Evolutionary conservation across 2,113 vertebrate species (phyloP).

Genomic region (Xenopus borealis): DNA sequence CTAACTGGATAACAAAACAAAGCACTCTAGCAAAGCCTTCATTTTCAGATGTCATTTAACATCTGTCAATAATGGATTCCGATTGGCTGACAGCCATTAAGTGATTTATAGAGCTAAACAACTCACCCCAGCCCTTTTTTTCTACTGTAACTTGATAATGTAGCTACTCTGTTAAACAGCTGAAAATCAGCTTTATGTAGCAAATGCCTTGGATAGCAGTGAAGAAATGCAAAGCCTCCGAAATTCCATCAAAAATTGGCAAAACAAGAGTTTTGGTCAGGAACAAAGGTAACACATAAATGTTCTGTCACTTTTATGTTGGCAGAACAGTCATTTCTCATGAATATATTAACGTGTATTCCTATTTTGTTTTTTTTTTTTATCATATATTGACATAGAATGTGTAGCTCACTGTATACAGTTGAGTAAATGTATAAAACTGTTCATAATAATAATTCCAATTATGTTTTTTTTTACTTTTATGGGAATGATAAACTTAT

Average conservation of each 20-base stretch:
- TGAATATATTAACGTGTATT: no score
- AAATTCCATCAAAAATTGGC: neutral
- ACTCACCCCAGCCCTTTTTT: slow-evolving; percentile 11
- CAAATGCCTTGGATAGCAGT: slow-evolving; percentile 8
- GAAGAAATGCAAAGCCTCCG: neutral
- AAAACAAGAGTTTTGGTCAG: neutral
- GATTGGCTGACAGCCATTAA: slow-evolving; percentile 24
- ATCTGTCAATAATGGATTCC: slow-evolving; percentile 34
- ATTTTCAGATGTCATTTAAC: slow-evolving; percentile 25
- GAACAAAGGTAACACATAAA: slow-evolving; percentile 1
- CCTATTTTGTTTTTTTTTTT: no score
- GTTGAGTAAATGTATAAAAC: no score
- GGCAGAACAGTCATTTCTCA: no score
- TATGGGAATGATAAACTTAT: no score
- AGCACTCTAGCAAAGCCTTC: slow-evolving; percentile 1
- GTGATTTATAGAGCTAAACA: slow-evolving; percentile 37
- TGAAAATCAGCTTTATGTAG: neutral
- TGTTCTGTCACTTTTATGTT: neutral
- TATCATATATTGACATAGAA: no score
- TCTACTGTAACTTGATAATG: no score
- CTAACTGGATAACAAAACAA: neutral
- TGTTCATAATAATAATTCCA: no score
- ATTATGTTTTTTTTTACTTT: no score
- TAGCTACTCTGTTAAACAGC: no score
- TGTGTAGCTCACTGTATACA: no score